Base-by-base conservation (phyloP, 2,797 vertebrate genomes). In the Gambusia yucatana region DNA sequence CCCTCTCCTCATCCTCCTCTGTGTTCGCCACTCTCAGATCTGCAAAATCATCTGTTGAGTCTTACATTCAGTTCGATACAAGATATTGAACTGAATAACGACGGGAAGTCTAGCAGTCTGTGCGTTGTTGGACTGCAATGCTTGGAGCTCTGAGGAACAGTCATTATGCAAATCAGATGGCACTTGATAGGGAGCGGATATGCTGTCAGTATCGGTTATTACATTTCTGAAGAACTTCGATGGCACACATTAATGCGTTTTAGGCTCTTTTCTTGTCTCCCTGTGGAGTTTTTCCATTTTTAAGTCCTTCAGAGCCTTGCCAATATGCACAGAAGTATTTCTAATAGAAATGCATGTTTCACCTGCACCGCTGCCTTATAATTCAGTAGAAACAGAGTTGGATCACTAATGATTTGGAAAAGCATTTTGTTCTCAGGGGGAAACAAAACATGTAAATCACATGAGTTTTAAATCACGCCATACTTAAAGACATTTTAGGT, bases 51-150 rank as follows among this genome's bases (percentile, higher is more conserved):
- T 14, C 30, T 71, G n/a, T 73, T 75, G 65, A 80, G 79, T 74
- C 83, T 72, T 81, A 65, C 84, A 81, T 77, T 72, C 80, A 22
- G 50, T 8, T 52, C 28, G 36, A 10, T 39, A 6, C 17, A 4
- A 16, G 17, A 36, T 44, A 55, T 57, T 55, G 14, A 50, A 10
- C 46, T 47, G 46, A 52, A 41, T 55, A 43, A 69, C 69, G 36
- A 76, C 14, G 41, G n/a, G 25, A 36, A 55, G 36, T 77, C 75
- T 47, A 20, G n/a, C 36, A 22, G 46, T 69, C 46, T 48, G 36
- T 17, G 30, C 4, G 7, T 63, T 63, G 11, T 36, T 52, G 8
- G 25, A 30, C n/a, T 67, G 16, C 28, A 7, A 17, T 52, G 33
- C 63, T 52, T n/a, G 2, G 33, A 48, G 63, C 63, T 50, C 61